A percentile compares a stretch with the other conserved stretches of the same genome.
Conservation (phyloP, 2,797 vertebrate genomes). For the Pelodytes ibericus region DNA sequence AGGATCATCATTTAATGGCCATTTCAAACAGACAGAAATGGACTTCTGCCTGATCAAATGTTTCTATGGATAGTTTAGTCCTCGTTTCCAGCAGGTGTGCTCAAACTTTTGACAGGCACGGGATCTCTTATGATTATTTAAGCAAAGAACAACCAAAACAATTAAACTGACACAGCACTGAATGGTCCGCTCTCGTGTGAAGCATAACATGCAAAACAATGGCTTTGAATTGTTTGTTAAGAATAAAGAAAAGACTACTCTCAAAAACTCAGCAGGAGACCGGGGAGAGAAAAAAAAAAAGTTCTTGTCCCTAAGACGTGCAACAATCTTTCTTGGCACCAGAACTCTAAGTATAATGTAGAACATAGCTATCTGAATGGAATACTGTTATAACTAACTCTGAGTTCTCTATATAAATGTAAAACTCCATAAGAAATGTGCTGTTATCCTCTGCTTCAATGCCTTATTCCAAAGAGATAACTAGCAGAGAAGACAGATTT, state of each 20-base stretch:
- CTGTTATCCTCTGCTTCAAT: neutral
- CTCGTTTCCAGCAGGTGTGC: too few species aligned
- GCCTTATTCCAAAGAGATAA: neutral
- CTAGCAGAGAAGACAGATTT: neutral
- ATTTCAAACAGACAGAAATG: too few species aligned
- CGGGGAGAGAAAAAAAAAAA: slow-evolving; percentile 34
- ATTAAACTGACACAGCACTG: neutral
- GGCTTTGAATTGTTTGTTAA: slow-evolving; percentile 41
- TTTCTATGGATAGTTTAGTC: too few species aligned
- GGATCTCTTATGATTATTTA: neutral
- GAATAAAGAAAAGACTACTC: slow-evolving; percentile 3
- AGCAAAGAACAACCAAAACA: neutral
- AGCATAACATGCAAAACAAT: slow-evolving; percentile 23
- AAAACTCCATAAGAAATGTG: neutral
- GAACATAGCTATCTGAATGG: neutral
- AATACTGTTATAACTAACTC: slow-evolving; percentile 3
- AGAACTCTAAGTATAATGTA: neutral
- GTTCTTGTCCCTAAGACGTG: slow-evolving; percentile 9
- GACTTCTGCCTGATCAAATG: too few species aligned
- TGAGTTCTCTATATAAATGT: slow-evolving; percentile 8
- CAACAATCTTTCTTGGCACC: neutral
- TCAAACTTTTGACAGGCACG: too few species aligned
- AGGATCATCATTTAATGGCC: too few species aligned
- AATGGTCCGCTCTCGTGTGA: slow-evolving; percentile 3
- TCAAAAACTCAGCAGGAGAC: slow-evolving; percentile 34